Conservation (phyloP, 2,888 invertebrate genomes). For the Agrochola lota region DNA sequence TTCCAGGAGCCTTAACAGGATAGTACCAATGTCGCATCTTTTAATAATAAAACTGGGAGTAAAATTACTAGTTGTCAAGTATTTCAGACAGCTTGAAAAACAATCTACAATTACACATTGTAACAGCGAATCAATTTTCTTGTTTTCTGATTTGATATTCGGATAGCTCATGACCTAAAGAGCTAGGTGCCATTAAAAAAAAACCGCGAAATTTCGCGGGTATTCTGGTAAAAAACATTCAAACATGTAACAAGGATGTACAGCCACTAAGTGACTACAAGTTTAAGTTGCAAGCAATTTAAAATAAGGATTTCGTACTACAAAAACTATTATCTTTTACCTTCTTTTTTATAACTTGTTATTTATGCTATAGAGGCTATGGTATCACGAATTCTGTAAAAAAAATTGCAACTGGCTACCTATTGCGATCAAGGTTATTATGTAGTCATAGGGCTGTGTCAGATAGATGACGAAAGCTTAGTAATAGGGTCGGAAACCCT, state of each 20-base stretch:
- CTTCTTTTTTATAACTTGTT: no score
- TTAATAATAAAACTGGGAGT: background rate
- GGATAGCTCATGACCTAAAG: no score
- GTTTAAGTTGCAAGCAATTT: background rate
- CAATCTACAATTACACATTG: background rate
- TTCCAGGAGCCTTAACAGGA: background rate
- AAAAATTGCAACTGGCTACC: background rate
- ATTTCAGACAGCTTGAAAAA: background rate
- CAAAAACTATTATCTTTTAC: background rate
- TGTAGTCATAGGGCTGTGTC: background rate
- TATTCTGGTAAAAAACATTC: background rate
- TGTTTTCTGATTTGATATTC: no score
- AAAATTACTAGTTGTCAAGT: background rate
- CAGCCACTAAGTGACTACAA: background rate
- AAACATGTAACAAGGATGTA: background rate
- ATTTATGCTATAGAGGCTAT: background rate
- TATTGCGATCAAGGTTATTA: background rate
- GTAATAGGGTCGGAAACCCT: background rate
- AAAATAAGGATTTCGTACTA: background rate
- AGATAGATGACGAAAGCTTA: background rate
- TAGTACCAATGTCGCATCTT: background rate
- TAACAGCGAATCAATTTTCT: no score
- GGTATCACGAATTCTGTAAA: background rate
- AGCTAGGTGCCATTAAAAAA: no score
- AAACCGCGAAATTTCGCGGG: no score